Percentiles rank a stretch among this genome's conserved stretches.
These are phyloP conservation scores for Chamaetylas fuelleborni DNA, from an alignment of 2,113 vertebrate genomes.

Conservation along the genomic window DNA sequence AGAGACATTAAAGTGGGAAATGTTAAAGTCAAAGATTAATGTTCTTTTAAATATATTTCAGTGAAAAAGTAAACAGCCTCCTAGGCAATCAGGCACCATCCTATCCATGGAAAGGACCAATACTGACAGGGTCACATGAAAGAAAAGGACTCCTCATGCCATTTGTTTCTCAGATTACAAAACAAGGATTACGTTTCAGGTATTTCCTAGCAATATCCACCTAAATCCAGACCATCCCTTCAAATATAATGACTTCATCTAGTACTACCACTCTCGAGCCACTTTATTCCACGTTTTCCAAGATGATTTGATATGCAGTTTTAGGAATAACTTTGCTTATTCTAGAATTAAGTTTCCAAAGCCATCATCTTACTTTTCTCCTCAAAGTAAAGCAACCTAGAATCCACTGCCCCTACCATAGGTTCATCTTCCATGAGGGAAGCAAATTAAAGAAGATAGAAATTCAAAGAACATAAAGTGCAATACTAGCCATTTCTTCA, in stretches of 20 bases:
- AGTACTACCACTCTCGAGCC: neutral
- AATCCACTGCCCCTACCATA: neutral
- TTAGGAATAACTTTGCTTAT: neutral
- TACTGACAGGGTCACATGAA: neutral
- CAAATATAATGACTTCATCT: neutral
- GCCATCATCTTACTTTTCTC: neutral
- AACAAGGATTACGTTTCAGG: neutral
- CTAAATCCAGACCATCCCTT: neutral
- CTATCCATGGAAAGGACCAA: neutral
- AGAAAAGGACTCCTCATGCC: neutral
- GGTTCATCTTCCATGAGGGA: neutral
- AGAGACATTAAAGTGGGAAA: neutral
- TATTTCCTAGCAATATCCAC: neutral
- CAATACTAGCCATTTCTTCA: neutral
- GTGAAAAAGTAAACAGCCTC: neutral
- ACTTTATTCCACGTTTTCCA: neutral
- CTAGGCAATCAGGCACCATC: neutral
- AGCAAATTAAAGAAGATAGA: neutral
- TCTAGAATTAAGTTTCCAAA: neutral
- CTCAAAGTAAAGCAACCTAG: neutral
- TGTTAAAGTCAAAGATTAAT: neutral
- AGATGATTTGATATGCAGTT: neutral
- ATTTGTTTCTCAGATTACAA: neutral
- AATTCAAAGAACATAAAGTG: neutral
- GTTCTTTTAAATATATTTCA: neutral